phyloP scores from a whole-genome alignment of 2,797 vertebrate species.

The Neosalanx taihuensis region DNA sequence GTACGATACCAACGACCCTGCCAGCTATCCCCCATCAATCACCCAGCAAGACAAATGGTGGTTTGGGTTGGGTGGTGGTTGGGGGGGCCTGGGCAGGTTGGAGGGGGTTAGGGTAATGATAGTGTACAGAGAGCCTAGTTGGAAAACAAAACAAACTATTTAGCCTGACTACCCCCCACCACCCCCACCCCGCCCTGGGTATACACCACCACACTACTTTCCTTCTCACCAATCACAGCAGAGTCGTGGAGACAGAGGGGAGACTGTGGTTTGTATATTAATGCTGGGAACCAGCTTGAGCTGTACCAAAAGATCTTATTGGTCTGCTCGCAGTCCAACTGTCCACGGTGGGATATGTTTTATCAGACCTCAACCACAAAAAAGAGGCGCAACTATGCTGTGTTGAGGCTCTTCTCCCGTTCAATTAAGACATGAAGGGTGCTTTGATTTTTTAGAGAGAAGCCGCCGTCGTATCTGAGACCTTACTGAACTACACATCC shows the following conservation, averaged over 20 bases:
- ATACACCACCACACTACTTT: constrained; percentile 6
- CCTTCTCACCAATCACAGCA: constrained; percentile 45
- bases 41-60: constrained; percentile 59
- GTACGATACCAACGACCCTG: constrained; percentile 49
- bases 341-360: constrained; percentile 64
- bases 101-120: constrained; percentile 30
- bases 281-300: constrained; percentile 51
- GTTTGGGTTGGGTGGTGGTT: constrained; percentile 40
- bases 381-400: constrained; percentile 31
- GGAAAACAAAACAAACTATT: constrained; percentile 48
- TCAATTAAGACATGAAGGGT: constrained; percentile 61
- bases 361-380: constrained; percentile 58
- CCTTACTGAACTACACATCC: neutral
- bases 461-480: constrained; percentile 15
- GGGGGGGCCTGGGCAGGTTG: constrained; percentile 5
- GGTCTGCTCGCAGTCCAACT: constrained; percentile 43
- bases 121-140: constrained; percentile 37
- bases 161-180: constrained; percentile 10
- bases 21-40: constrained; percentile 61
- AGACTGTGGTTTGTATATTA: constrained; percentile 63
- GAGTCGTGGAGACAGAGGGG: constrained; percentile 55
- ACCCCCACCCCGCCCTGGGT: constrained; percentile 34
- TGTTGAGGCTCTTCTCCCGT: constrained; percentile 54
- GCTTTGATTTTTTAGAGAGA: constrained; percentile 61
- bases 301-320: constrained; percentile 34